Evolutionary conservation across 2,113 vertebrate species (phyloP), one percentile per base, ranked within the genome.

Genomic region (Varanus komodoensis): DNA sequence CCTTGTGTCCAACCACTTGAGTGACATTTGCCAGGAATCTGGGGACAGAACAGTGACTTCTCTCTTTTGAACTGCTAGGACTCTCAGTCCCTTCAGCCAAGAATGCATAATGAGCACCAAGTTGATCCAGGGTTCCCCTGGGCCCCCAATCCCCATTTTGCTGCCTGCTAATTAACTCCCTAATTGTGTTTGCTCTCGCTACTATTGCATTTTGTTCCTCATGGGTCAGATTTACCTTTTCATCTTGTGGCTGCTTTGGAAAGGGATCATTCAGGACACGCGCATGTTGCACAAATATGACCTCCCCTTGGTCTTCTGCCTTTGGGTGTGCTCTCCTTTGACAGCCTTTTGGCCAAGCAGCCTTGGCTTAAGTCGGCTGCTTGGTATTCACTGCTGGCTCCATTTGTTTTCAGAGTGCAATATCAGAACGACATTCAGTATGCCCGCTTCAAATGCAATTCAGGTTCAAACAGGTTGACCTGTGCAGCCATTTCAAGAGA

Each of bases 151-250:
- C 73, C 89, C 87, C 92, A 9, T 90, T 79, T 15, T 93, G 38
- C 48, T 0, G 0, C n/a, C 92, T 88, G 94, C 91, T 96, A 96
- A 97, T 96, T 95, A 96, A 96, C 96, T 97, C 93, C 85, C 93
- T 96, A 92, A 95, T 93, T 95, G 95, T 94, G 94, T 96, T 94
- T 91, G 94, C 90, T 92, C 96, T 95, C 95, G 97, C 97, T 97
- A 97, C 97, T 95, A 61, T 75, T 84, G 97, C 96, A n/a, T 92
- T 95, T 95, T 96, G 95, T 93, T 96, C 93, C 86, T 50, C 19
- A 78, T 73, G 29, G 0, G 87, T 14, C 52, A 73, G 27, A 25
- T 86, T 79, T 81, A 61, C 50, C n/a, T 19, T 44, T 80, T n/a
- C 8, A 12, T 80, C 68, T 86, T 77, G 8, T n/a, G 61, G 25